Percentiles rank a stretch among this genome's conserved stretches.
phyloP scores from a whole-genome alignment of 2,888 invertebrate species.

The Heliconius ismenius region DNA sequence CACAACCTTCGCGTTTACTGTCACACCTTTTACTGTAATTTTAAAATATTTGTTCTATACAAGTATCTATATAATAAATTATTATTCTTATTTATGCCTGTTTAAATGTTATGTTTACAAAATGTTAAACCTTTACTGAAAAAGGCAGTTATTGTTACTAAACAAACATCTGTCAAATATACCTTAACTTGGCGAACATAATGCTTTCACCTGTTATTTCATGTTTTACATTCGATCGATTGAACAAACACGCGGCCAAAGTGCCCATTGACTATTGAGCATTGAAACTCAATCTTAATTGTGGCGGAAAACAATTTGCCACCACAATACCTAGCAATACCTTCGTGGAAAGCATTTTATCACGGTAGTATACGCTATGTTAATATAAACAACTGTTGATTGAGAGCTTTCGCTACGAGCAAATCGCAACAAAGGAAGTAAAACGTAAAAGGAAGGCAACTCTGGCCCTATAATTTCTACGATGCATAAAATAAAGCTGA shows the following conservation, averaged over 20 bases:
- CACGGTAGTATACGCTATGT: conserved; percentile 54
- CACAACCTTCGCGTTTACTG: too few species aligned
- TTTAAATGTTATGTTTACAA: conserved; percentile 57
- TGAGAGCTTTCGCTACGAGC: conserved; percentile 46
- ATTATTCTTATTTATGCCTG: too few species aligned
- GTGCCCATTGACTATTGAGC: conserved; percentile 68
- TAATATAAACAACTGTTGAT: conserved; percentile 64
- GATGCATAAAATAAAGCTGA: conserved; percentile 62
- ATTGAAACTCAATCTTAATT: conserved; percentile 77
- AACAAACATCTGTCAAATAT: conserved; percentile 58
- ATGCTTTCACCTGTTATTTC: conserved; percentile 53
- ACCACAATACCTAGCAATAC: conserved; percentile 59
- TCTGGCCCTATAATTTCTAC: conserved; percentile 40
- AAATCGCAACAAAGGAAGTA: conserved; percentile 45
- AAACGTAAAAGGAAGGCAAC: conserved; percentile 33
- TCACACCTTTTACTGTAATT: too few species aligned
- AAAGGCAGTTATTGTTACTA: conserved; percentile 56
- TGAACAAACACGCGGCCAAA: conserved; percentile 47
- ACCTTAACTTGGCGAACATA: conserved; percentile 41
- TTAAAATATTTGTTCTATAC: too few species aligned
- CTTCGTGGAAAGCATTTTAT: conserved; percentile 66
- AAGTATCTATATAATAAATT: too few species aligned
- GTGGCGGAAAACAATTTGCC: conserved; percentile 75
- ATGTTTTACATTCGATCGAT: conserved; percentile 54
- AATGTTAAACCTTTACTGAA: conserved; percentile 48